Conservation (phyloP, 2,113 vertebrate species). For the Vicugna pacos region DNA sequence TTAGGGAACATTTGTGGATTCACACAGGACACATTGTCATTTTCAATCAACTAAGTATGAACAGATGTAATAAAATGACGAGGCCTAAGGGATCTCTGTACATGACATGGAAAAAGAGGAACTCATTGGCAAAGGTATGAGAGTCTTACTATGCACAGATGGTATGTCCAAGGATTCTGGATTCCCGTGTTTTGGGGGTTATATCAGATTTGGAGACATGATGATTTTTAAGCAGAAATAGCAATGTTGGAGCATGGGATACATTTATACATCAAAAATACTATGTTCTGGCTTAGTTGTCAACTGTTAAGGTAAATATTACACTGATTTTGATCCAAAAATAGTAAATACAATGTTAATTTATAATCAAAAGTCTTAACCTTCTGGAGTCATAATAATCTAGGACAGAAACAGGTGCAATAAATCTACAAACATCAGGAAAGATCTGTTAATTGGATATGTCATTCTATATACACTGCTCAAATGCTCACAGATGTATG, state of each 20-base stretch:
- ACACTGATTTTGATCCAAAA: neutral
- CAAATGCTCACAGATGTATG: neutral
- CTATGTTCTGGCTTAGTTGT: neutral
- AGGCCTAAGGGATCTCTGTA: neutral
- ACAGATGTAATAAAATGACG: neutral
- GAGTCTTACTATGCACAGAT: neutral
- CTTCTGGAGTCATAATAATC: neutral
- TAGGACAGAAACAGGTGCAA: neutral
- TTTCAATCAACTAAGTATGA: conserved; percentile 49
- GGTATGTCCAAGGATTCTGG: neutral
- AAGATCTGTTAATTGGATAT: neutral
- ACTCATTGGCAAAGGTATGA: neutral
- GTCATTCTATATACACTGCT: neutral
- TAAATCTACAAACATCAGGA: neutral
- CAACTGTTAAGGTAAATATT: neutral
- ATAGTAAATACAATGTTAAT: neutral
- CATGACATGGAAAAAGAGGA: neutral
- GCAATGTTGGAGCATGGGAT: neutral
- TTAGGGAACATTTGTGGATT: conserved; percentile 38
- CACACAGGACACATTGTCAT: conserved; percentile 19
- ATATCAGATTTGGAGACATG: neutral
- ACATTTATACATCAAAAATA: neutral
- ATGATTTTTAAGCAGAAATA: neutral
- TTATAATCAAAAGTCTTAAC: neutral
- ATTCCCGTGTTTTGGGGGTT: neutral